Evolutionary conservation across 2,797 vertebrate genomes (phyloP).

Genomic region (Coregonus sp.): DNA sequence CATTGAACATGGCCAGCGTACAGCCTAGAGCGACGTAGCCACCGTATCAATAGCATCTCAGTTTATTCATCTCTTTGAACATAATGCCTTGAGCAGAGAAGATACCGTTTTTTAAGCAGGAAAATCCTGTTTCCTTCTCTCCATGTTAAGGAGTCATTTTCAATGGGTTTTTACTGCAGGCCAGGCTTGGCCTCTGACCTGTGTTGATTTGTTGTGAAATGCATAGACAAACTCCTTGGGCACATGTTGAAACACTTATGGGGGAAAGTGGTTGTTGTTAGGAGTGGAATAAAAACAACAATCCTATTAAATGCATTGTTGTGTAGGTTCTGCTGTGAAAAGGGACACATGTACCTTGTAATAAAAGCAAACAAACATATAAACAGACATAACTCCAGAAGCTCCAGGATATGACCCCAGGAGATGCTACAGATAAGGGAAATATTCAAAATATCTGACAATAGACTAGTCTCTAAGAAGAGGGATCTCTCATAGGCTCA

Average conservation of each 20-base stretch:
- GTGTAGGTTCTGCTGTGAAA: slow-evolving; percentile 55
- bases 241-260: slow-evolving; percentile 71
- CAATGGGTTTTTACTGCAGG: slow-evolving; percentile 69
- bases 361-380: slow-evolving; percentile 44
- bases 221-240: slow-evolving; percentile 66
- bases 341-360: slow-evolving; percentile 66
- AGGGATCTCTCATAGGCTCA: not conserved
- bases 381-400: slow-evolving; percentile 59
- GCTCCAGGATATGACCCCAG: slow-evolving; percentile 13
- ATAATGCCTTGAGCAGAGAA: slow-evolving; percentile 72
- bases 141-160: slow-evolving; percentile 59
- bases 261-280: slow-evolving; percentile 71
- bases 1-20: slow-evolving; percentile 52
- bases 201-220: slow-evolving; percentile 70
- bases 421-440: slow-evolving; percentile 66
- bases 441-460: slow-evolving; percentile 39
- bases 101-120: slow-evolving; percentile 72
- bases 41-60: slow-evolving; percentile 75
- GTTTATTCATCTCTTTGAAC: slow-evolving; percentile 79
- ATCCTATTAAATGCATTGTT: slow-evolving; percentile 74
- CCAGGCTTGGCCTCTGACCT: slow-evolving; percentile 78
- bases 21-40: slow-evolving; percentile 48
- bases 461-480: not conserved
- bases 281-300: slow-evolving; percentile 57
- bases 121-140: slow-evolving; percentile 72